phyloP scores from a whole-genome alignment of 1,140 invertebrate genomes.

The Tetragnatha versicolor region DNA sequence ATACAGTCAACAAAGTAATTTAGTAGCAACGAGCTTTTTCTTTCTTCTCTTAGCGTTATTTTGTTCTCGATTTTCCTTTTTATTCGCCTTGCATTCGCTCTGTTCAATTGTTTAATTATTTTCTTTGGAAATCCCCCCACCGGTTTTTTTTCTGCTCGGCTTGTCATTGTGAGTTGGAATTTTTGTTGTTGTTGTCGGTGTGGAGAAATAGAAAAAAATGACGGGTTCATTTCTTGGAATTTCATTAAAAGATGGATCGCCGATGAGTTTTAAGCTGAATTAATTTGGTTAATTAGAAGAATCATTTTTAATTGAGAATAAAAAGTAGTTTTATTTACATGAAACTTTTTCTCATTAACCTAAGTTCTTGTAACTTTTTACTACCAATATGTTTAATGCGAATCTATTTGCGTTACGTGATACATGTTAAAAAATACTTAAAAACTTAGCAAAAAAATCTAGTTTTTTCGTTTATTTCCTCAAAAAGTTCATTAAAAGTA shows the following conservation, averaged over 20 bases:
- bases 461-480: too few species aligned
- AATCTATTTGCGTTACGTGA: too few species aligned
- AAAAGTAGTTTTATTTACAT: not conserved
- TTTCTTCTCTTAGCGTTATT: not conserved
- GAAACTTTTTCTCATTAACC: not conserved
- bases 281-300: constrained; percentile 21
- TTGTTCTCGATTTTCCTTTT: constrained; percentile 1
- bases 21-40: constrained; percentile 37
- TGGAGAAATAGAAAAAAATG: not conserved
- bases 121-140: constrained; percentile 30
- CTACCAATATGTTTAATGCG: too few species aligned
- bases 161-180: not conserved
- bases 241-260: too few species aligned
- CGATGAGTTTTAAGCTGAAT: too few species aligned
- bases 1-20: constrained; percentile 56
- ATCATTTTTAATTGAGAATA: not conserved
- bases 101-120: constrained; percentile 55
- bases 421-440: too few species aligned
- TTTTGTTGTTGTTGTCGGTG: not conserved
- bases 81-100: constrained; percentile 11
- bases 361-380: not conserved
- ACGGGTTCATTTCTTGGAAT: not conserved
- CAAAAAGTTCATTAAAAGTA: too few species aligned
- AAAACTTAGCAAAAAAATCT: too few species aligned
- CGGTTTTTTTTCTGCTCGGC: constrained; percentile 1